Evolutionary conservation across 2,797 vertebrate species (phyloP).

Genomic region (Chelon labrosus): DNA sequence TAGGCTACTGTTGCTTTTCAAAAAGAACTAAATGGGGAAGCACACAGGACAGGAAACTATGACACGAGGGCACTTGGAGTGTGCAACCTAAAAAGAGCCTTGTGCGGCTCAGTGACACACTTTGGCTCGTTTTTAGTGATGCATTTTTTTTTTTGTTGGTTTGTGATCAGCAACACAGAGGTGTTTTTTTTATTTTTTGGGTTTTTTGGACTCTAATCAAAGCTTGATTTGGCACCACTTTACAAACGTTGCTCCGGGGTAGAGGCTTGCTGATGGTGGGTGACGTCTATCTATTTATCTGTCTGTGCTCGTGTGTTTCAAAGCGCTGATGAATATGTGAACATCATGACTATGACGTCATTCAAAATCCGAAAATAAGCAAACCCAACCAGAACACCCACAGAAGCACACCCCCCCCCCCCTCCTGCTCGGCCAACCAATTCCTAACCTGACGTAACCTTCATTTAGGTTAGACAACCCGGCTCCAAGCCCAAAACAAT

Average conservation of each 20-base stretch:
- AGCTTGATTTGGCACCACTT: slow-evolving; percentile 22
- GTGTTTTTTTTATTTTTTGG: not conserved
- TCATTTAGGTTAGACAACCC: slow-evolving; percentile 28
- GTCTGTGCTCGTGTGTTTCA: not conserved
- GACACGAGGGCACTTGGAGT: slow-evolving; percentile 21
- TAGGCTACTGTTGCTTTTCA: slow-evolving; percentile 64
- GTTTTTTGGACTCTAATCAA: slow-evolving; percentile 8
- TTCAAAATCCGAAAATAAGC: slow-evolving; percentile 21
- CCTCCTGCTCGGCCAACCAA: not conserved
- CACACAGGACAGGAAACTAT: slow-evolving; percentile 29
- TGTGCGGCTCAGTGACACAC: slow-evolving; percentile 1
- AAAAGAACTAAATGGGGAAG: slow-evolving; percentile 45
- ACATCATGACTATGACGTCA: too few relatives aligned
- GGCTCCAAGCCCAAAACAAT: slow-evolving; percentile 16
- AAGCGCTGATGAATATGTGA: not conserved
- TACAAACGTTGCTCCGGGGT: slow-evolving; percentile 11
- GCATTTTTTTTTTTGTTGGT: not conserved
- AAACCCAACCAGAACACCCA: slow-evolving; percentile 7
- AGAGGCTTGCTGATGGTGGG: slow-evolving; percentile 25
- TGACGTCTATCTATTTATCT: not conserved
- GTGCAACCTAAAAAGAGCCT: slow-evolving; percentile 7
- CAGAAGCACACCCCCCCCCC: slow-evolving; percentile 6
- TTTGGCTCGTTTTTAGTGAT: not conserved
- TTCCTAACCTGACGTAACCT: slow-evolving; percentile 26
- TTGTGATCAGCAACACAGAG: not conserved